A percentile compares a stretch with the other conserved stretches of the same genome.
Conservation (phyloP, 2,113 vertebrate genomes). For the Vicugna pacos region DNA sequence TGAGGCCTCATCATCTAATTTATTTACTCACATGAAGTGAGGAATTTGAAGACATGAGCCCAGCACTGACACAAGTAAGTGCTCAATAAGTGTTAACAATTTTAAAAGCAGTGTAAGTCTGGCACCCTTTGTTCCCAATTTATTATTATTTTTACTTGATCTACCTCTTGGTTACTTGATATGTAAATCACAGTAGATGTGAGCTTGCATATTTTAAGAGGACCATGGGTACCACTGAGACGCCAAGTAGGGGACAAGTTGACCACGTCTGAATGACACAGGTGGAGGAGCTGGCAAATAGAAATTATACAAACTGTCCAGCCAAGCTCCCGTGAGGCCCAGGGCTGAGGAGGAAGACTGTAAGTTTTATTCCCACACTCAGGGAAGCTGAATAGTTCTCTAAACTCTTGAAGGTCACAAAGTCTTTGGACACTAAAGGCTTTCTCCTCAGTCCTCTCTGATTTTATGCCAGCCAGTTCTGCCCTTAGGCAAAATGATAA, state of each 20-base stretch:
- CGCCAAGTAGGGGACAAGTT: no score
- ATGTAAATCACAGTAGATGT: background rate
- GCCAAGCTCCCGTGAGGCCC: background rate
- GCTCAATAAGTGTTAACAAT: background rate
- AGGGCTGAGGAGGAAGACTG: background rate
- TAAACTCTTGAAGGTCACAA: background rate
- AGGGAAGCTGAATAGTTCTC: background rate
- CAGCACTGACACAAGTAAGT: background rate
- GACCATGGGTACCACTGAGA: background rate
- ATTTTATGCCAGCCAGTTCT: background rate
- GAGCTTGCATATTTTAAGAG: background rate
- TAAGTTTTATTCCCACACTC: background rate
- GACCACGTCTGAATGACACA: background rate
- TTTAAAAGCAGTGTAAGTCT: background rate
- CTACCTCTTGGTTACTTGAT: background rate
- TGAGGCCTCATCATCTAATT: background rate
- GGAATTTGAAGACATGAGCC: background rate
- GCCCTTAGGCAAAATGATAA: background rate
- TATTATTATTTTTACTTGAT: background rate
- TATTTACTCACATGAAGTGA: background rate
- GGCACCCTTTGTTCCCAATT: background rate
- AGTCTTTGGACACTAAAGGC: background rate
- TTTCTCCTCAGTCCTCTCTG: background rate
- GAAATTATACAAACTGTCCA: background rate
- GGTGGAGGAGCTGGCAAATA: background rate